phyloP scores from a whole-genome alignment of 2,797 vertebrate species.

The Scleropages formosus region DNA sequence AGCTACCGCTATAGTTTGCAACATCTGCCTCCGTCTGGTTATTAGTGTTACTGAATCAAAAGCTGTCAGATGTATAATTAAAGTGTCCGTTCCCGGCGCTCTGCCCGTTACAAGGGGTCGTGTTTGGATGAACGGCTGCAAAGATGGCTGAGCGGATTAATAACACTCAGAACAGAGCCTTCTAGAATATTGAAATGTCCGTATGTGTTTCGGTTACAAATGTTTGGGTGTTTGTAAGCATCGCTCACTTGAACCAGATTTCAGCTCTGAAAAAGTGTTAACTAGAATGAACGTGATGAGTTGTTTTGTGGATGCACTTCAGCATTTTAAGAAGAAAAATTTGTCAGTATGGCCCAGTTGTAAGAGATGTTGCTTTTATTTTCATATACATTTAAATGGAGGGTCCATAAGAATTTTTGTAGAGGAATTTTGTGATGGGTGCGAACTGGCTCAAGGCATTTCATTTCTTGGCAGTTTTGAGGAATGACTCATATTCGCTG shows the following conservation, averaged over 20 bases:
- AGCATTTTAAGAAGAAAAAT: too few species aligned
- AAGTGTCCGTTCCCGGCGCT: conserved; percentile 53
- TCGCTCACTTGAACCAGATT: not conserved
- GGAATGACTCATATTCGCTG: conserved; percentile 65
- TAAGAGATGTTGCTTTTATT: not conserved
- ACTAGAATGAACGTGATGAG: too few species aligned
- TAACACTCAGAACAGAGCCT: conserved; percentile 39
- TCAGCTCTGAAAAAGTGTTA: not conserved
- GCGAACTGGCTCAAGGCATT: not conserved
- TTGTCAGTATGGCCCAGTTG: too few species aligned
- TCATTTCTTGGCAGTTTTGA: not conserved
- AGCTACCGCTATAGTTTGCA: conserved; percentile 43
- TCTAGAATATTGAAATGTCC: conserved; percentile 38
- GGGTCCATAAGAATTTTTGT: not conserved
- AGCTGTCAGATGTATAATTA: conserved; percentile 65
- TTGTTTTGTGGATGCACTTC: too few species aligned
- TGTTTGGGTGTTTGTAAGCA: not conserved
- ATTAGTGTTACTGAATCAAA: conserved; percentile 60
- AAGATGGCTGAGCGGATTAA: conserved; percentile 65
- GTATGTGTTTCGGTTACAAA: not conserved
- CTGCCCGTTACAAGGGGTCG: conserved; percentile 56
- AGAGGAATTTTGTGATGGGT: not conserved
- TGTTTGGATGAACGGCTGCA: conserved; percentile 56
- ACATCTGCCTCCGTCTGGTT: conserved; percentile 56
- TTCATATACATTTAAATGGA: not conserved